These are phyloP conservation scores for Rhabdomys dilectus DNA, from an alignment of 2,113 vertebrate species.

Conservation along the genomic window DNA sequence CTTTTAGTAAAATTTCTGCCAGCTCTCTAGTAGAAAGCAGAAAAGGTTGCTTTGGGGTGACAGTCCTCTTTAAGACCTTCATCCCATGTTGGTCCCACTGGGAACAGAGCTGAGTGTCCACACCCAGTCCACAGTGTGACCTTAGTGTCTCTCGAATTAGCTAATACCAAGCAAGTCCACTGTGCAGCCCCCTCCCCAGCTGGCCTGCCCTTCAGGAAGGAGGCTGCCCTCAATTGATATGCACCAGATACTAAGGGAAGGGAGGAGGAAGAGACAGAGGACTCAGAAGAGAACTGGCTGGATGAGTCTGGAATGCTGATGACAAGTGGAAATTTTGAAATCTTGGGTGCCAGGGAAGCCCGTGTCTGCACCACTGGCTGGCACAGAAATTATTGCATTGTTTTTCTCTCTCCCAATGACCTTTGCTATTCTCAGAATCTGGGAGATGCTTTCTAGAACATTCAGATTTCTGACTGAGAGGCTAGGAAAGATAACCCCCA, in stretches of 20 bases:
- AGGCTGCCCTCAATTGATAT: slow-evolving; percentile 12
- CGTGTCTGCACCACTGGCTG: not conserved
- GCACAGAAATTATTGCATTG: not conserved
- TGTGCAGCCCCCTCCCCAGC: not conserved
- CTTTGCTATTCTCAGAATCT: not conserved
- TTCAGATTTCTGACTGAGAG: not conserved
- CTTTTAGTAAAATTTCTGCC: not conserved
- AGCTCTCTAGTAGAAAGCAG: not conserved
- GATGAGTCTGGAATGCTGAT: slow-evolving; percentile 52
- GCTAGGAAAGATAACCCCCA: not conserved
- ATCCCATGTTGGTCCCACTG: not conserved
- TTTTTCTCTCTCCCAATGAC: not conserved
- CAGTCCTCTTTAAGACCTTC: not conserved
- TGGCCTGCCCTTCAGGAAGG: not conserved
- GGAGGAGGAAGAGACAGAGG: not conserved
- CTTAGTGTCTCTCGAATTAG: not conserved
- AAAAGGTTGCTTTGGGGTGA: not conserved
- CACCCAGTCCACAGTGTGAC: not conserved
- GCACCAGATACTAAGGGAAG: not conserved
- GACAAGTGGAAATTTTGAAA: slow-evolving; percentile 65
- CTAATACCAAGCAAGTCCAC: accelerated
- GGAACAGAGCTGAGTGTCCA: not conserved
- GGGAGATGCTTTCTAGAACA: slow-evolving; percentile 33
- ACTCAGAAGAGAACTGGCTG: slow-evolving; percentile 47
- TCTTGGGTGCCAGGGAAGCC: not conserved